A percentile compares a stretch with the other conserved stretches of the same genome.
phyloP scores from a whole-genome alignment of 1,140 invertebrate genomes.

The Neodiprion virginianus region DNA sequence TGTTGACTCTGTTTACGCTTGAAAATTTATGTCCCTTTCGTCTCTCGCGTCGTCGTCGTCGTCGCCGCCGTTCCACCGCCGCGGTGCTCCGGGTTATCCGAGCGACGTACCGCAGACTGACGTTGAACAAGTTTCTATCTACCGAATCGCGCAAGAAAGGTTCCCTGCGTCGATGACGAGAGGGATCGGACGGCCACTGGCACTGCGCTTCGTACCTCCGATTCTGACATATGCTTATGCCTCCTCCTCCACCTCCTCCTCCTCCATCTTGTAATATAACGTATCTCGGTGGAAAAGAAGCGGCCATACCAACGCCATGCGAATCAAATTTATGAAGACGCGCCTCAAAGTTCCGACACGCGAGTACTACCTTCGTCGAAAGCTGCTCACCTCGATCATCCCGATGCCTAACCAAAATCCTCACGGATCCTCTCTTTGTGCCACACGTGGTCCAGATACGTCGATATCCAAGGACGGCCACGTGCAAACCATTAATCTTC shows the following conservation, averaged over 20 bases:
- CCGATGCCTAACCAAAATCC: conserved; percentile 3
- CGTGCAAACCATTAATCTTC: background rate
- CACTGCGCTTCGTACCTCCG: too few relatives aligned
- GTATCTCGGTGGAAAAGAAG: background rate
- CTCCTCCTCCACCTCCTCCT: too few relatives aligned
- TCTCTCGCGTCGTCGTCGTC: background rate
- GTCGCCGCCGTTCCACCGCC: background rate
- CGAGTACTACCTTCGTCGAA: background rate
- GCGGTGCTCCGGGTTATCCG: background rate
- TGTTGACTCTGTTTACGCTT: conserved; percentile 7
- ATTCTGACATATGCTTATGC: too few relatives aligned
- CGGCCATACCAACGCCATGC: background rate
- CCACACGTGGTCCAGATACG: conserved; percentile 6
- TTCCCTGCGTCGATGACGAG: background rate
- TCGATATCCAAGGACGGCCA: background rate
- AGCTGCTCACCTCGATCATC: conserved; percentile 6
- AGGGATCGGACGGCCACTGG: background rate
- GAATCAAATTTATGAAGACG: conserved; percentile 4
- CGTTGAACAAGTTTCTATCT: conserved; percentile 7
- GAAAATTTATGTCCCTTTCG: conserved; percentile 7
- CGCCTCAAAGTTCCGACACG: background rate
- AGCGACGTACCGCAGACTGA: background rate
- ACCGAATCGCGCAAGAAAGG: conserved; percentile 6
- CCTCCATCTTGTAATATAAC: background rate
- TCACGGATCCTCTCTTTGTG: background rate